These are phyloP conservation scores for Sarcophaga variegata DNA, from an alignment of 2,888 invertebrate genomes.

Conservation along the genomic window DNA sequence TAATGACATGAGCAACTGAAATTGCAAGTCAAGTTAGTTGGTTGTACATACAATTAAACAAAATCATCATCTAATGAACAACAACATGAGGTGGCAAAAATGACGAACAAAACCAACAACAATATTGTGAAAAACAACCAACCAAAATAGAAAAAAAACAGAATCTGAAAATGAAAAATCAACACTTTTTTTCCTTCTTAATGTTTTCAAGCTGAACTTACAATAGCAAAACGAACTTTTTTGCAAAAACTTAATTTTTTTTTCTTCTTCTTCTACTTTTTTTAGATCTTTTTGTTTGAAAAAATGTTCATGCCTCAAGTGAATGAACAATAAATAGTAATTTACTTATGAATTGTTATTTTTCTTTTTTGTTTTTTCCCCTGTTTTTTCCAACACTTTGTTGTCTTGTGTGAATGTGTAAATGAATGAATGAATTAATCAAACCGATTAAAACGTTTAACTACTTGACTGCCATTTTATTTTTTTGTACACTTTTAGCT, in stretches of 20 bases:
- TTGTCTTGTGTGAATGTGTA: background rate
- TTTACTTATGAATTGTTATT: background rate
- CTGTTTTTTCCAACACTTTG: background rate
- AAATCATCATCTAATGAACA: conserved; percentile 69
- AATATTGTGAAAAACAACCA: background rate
- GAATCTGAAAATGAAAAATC: background rate
- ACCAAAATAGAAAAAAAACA: too few species aligned
- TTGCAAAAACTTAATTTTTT: background rate
- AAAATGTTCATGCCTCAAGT: conserved; percentile 30
- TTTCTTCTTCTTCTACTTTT: too few species aligned
- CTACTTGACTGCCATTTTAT: background rate
- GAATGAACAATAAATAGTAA: conserved; percentile 27
- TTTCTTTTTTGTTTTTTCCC: background rate
- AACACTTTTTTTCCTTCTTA: background rate
- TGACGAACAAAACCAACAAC: background rate
- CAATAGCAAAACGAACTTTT: background rate
- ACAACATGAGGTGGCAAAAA: conserved; percentile 67
- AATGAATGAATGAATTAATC: background rate
- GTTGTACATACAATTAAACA: conserved; percentile 40
- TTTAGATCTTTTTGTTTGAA: background rate
- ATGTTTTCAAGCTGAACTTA: too few species aligned
- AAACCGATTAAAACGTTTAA: background rate
- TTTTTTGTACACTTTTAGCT: background rate
- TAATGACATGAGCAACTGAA: conserved; percentile 5
- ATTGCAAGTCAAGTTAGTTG: conserved; percentile 27